phyloP scores from a whole-genome alignment of 2,888 invertebrate species.

The Palloptera scutellata region DNA sequence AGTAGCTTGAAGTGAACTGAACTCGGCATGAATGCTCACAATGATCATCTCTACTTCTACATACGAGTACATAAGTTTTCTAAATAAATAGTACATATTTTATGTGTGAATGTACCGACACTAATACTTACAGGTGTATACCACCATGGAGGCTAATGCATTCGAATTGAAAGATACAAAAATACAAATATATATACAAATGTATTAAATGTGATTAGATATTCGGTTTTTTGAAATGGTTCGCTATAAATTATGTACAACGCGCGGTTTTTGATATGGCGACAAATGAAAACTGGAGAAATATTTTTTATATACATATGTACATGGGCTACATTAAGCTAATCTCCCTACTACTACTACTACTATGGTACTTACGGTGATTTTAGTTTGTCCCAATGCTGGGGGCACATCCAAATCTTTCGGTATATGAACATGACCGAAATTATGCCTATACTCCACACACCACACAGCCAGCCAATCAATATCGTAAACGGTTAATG shows the following conservation, averaged over 20 bases:
- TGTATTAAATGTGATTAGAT: no score
- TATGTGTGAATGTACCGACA: conserved; percentile 12
- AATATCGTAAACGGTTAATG: conserved; percentile 86
- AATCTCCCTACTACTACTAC: no score
- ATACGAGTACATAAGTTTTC: no score
- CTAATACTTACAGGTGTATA: conserved; percentile 86
- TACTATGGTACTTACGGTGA: conserved; percentile 76
- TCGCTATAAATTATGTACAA: no score
- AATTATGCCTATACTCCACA: conserved; percentile 87
- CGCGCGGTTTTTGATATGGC: no score
- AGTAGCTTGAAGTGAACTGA: background rate
- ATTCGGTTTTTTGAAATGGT: no score
- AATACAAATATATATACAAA: conserved; percentile 34
- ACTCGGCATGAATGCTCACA: background rate
- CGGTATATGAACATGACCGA: conserved; percentile 88
- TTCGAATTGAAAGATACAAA: conserved; percentile 45
- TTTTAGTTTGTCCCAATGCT: conserved; percentile 88
- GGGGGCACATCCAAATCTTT: conserved; percentile 90
- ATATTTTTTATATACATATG: no score
- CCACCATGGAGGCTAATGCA: conserved; percentile 86
- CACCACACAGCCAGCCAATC: conserved; percentile 94
- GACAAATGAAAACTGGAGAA: no score
- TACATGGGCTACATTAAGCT: no score
- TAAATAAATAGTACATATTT: no score
- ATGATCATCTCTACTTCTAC: background rate